Base-by-base conservation (phyloP, 30 jellyfish, hydroid and myxozoan genomes). In the Rhopilema esculentum region DNA sequence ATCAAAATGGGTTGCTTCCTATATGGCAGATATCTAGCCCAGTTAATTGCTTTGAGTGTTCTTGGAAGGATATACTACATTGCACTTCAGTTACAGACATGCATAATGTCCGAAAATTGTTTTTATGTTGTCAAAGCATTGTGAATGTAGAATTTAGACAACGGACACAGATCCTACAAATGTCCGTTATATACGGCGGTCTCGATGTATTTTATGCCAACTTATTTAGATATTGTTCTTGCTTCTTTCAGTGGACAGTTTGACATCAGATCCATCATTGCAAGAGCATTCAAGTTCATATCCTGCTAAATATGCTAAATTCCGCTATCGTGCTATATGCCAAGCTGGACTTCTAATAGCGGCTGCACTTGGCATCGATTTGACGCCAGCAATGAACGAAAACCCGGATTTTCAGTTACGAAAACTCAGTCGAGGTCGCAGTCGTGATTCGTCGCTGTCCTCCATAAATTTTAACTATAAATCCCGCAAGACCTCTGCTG, bases 301-400 rank as follows among this genome's bases (percentile, higher is more conserved):
- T 22, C 97, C 99, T 26, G 94, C 97, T 24, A 94, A 89, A 27
- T 80, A 91, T 1, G 89, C 96, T 21, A 83, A 88, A 71, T 71
- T 76, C 32, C 97, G 99, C 16, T 94, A 89, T 70, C 84, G 89
- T 25, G 97, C 99, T 6, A 84, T 94, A 17, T 94, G 97, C 61
- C 97, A 89, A 74, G 97, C 99, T 27, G 99, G 99, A 1, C 78
- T 94, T 28, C 32, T 94, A 25, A 92, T 97, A 28, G 99, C 97
- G 32, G 99, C 97, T 26, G 88, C 91, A 48, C 62, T 97, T 29
- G 99, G 99, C 33, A 94, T 94, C 70, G 99, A 94, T 80, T 9
- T 94, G 23, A 75, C 90, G 69, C 90, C 80, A 23, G 84, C 61
- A 1, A 69, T 84, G 80, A 84, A 83, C 67, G 93, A 86, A 48